A percentile compares a stretch with the other conserved stretches of the same genome.
Evolutionary conservation across 2,888 invertebrate genomes (phyloP).

Genomic region (Nomada ferruginata): DNA sequence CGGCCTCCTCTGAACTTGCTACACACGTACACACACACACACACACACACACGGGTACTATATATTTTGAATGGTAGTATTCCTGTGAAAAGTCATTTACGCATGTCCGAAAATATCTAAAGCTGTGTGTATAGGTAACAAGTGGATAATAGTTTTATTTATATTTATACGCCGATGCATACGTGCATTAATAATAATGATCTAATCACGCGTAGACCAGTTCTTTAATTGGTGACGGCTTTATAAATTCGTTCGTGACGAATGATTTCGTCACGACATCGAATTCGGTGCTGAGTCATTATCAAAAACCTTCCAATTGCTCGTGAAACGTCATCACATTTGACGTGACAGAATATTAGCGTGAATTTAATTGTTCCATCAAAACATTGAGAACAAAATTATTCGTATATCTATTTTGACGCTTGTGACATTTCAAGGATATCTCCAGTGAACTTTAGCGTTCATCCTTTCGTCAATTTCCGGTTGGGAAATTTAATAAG

Average conservation of each 20-base stretch:
- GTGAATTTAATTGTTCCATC: too few relatives aligned
- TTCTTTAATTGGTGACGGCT: conserved; percentile 32
- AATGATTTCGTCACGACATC: conserved; percentile 45
- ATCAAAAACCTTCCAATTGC: conserved; percentile 16
- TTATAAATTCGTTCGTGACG: conserved; percentile 39
- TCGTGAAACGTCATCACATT: conserved; percentile 5
- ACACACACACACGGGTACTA: too few relatives aligned
- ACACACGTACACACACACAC: not conserved
- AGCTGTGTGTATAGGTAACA: not conserved
- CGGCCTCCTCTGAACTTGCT: not conserved
- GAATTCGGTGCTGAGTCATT: conserved; percentile 55
- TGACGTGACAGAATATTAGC: not conserved
- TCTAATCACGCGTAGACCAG: conserved; percentile 5
- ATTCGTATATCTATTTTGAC: not conserved
- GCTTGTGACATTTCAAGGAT: not conserved
- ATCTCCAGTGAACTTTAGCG: too few relatives aligned
- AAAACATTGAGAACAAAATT: not conserved
- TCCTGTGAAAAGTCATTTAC: not conserved
- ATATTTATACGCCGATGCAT: not conserved
- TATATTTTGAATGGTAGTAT: not conserved
- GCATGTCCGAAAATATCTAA: conserved; percentile 7
- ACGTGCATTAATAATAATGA: conserved; percentile 24
- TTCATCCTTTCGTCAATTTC: not conserved
- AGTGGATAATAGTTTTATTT: conserved; percentile 31
- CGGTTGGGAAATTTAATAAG: not conserved